Percentiles rank a stretch among this genome's conserved stretches.
These are phyloP conservation scores for Acheta domesticus DNA, from an alignment of 2,888 invertebrate genomes.

Conservation along the genomic window DNA sequence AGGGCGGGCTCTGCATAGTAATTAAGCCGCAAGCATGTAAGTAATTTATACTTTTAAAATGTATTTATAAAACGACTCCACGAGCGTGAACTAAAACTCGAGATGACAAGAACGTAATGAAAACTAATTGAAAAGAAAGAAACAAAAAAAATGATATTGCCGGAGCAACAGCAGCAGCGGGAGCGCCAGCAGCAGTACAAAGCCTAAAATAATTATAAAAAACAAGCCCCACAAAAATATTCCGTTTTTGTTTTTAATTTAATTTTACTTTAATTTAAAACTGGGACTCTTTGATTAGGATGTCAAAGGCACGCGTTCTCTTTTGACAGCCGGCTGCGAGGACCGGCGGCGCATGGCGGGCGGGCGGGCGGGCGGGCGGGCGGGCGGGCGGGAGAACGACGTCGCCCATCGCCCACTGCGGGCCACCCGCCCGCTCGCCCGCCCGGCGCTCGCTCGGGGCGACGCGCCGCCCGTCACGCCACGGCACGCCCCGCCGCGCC, in stretches of 20 bases:
- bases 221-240: background rate
- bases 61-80: slow-evolving; percentile 18
- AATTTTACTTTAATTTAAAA: slow-evolving; percentile 18
- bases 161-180: background rate
- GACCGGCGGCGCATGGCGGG: background rate
- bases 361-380: background rate
- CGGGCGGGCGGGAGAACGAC: background rate
- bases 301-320: slow-evolving; percentile 18
- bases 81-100: slow-evolving; percentile 18
- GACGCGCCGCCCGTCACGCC: background rate
- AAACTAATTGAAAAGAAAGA: slow-evolving; percentile 10
- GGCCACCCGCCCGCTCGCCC: background rate
- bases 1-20: background rate
- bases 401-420: background rate
- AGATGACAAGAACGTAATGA: slow-evolving; percentile 18
- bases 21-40: slow-evolving; percentile 1
- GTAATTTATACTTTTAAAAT: slow-evolving; percentile 18
- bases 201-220: slow-evolving; percentile 11
- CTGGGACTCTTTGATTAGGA: slow-evolving; percentile 18
- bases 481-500: too few relatives aligned
- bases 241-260: slow-evolving; percentile 18
- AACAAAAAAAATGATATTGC: slow-evolving; percentile 8
- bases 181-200: background rate
- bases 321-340: slow-evolving; percentile 1
- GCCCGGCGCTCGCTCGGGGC: background rate